phyloP scores from a whole-genome alignment of 2,888 invertebrate genomes.

The Drosophila emarginata region DNA sequence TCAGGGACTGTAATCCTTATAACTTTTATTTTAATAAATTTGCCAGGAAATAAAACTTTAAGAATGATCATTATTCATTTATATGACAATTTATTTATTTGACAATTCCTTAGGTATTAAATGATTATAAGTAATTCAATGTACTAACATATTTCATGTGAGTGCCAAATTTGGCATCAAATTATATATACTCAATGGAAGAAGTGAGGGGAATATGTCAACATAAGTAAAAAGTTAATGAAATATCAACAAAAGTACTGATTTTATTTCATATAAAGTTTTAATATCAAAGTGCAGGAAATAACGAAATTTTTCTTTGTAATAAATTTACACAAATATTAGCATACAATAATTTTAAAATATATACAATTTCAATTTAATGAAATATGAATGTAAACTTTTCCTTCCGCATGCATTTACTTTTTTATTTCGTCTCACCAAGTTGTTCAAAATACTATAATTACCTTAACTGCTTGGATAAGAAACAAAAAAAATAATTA shows the following conservation, averaged over 20 bases:
- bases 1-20: no score
- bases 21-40: no score
- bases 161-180: no score
- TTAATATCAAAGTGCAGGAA: background rate
- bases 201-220: background rate
- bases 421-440: background rate
- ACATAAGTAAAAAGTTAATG: slow-evolving; percentile 50
- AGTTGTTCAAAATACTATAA: background rate
- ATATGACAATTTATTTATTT: no score
- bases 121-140: no score
- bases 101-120: no score
- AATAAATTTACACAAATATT: background rate
- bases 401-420: background rate
- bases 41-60: no score
- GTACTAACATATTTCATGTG: no score
- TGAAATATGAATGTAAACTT: background rate
- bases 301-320: background rate
- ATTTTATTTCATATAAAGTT: background rate
- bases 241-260: slow-evolving; percentile 44
- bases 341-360: background rate
- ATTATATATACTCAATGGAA: background rate
- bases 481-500: background rate
- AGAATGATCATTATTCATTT: no score
- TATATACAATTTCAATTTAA: background rate
- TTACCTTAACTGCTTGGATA: background rate